phyloP scores from a whole-genome alignment of 1,140 invertebrate genomes.

The Monomorium pharaonis region DNA sequence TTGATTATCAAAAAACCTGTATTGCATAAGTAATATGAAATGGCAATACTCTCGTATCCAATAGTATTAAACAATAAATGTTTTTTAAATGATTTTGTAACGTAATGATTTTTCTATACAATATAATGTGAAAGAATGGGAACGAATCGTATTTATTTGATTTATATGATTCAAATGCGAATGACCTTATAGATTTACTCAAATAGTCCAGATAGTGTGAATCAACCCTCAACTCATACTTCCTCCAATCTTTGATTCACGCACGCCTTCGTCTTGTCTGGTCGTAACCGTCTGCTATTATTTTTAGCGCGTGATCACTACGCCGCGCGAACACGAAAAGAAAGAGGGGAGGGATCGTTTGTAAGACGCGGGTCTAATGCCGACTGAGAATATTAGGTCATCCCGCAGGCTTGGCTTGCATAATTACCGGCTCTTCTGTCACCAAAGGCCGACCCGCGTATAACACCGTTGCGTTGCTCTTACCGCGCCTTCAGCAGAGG shows the following conservation, averaged over 20 bases:
- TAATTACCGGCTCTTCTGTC: constrained; percentile 72
- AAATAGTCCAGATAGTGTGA: background rate
- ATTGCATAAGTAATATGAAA: background rate
- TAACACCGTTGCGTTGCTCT: constrained; percentile 48
- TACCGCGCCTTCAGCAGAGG: constrained; percentile 67
- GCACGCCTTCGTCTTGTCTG: constrained; percentile 63
- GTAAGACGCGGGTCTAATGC: constrained; percentile 55
- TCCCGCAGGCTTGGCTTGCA: constrained; percentile 73
- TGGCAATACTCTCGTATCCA: background rate
- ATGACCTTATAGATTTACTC: background rate
- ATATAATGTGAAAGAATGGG: no score
- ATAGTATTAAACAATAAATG: background rate
- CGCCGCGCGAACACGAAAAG: constrained; percentile 35
- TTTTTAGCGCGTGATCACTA: constrained; percentile 73
- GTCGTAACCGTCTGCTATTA: constrained; percentile 69
- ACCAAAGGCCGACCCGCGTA: constrained; percentile 62
- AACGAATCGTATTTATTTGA: background rate
- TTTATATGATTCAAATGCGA: background rate
- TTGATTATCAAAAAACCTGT: background rate
- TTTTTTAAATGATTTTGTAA: background rate
- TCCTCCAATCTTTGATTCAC: constrained; percentile 66
- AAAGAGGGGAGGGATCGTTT: constrained; percentile 52
- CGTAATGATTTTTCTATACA: background rate
- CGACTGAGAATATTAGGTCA: constrained; percentile 70
- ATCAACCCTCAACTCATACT: constrained; percentile 45